Evolutionary conservation across 37 sponge, comb jelly and placozoan genomes (phyloP), one percentile per base, ranked within the genome.

Genomic region (Aplysina aerophoba): DNA sequence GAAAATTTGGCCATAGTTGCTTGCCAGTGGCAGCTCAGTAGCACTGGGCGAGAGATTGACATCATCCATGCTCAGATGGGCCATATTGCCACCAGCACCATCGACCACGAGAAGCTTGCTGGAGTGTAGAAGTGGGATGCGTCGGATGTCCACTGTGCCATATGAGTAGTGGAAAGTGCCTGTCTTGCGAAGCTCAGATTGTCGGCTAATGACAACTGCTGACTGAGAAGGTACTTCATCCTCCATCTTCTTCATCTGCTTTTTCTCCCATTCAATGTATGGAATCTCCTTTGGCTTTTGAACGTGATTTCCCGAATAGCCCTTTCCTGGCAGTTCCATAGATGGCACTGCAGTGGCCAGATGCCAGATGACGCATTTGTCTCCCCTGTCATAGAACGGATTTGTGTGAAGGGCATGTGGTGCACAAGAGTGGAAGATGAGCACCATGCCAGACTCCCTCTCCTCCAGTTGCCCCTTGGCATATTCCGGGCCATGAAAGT

Each of bases 401-500:
- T 39, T 50, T 24, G 59, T 28, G n/a, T 39, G 30, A 12, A 13
- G 30, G 3, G 24, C 11, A 8, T 36, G 24, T 22, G 33, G n/a
- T 38, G 21, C 36, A 82, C 4, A 8, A 8, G 61, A 1, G 56
- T 56, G 77, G 55, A 86, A 15, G 54, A 79, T 34, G 19, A 86
- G 53, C 64, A 86, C n/a, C 80, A 86, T 77, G 22, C 80, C 60
- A 75, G 86, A 86, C 40, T 79, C 78, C 13, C 13, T 40, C 62
- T 86, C 80, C 34, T 60, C 55, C 61, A 20, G 61, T 16, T 16
- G 0, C 20, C 5, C 62, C 22, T 57, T 34, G 12, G 15, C 16
- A 27, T 19, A 11, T 0, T 17, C 30, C 39, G 28, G 41, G 33
- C 66, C 62, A 59, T 77, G 66, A 37, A 86, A 86, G 60, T 77